Base-by-base conservation (phyloP, 2,113 vertebrate genomes). In the Chaenocephalus aceratus region DNA sequence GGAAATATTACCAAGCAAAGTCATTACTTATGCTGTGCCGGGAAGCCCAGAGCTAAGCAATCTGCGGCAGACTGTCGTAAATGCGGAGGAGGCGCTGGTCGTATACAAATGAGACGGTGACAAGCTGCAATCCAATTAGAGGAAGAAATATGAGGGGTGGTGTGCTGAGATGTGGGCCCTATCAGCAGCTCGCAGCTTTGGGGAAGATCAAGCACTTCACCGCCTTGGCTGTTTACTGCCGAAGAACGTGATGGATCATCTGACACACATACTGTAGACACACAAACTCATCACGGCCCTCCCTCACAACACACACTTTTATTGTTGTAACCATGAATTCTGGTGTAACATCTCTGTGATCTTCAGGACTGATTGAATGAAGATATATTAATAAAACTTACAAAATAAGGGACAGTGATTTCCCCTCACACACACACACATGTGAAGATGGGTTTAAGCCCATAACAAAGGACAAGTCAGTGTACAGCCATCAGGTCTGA, bases 81-180 rank as follows among this genome's bases (percentile, higher is more conserved):
- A 75, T 86, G 89, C 80, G 79, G 83, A 86, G 74, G 85, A 87
- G 72, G 79, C 48, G 77, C 84, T 66, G 88, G 67, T 72, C 23
- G 10, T 82, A 84, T 82, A 81, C 79, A 92, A 91, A 94, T 88
- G 82, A 88, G 80, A 86, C 68, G 23, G 81, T 91, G 89, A 92
- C 89, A 92, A 85, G 82, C 84, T 75, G 63, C 83, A 91, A 86
- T 93, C 79, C 85, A 87, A 90, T 91, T 93, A 94, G 90, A 91
- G 86, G 85, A 91, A 92, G 92, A 93, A 94, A 91, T 92, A 92
- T 93, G 89, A 90, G 79, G 82, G 80, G 72, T 60, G 70, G 56
- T 80, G 49, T 60, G 60, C 56, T 60, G 85, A 81, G 89, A 81
- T 54, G 79, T 70, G 72, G 82, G 84, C 72, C 73, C 80, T 66